A percentile compares a stretch with the other conserved stretches of the same genome.
Conservation (phyloP, 1,140 invertebrate species). For the Fopius arisanus region DNA sequence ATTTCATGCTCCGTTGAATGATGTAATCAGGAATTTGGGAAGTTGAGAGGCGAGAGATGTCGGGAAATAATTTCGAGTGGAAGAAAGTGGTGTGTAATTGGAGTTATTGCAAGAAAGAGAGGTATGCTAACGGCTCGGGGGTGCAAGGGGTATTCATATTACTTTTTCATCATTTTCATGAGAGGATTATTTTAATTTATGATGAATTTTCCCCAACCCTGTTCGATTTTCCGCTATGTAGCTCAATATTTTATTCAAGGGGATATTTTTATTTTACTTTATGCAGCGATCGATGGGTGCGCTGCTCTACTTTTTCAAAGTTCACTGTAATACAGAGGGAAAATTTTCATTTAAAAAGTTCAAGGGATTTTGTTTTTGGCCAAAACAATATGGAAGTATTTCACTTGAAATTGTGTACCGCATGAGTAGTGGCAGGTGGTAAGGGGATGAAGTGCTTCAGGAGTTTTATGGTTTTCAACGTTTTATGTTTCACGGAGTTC, state of each 20-base stretch:
- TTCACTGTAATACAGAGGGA: background rate
- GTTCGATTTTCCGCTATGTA: slow-evolving; percentile 5
- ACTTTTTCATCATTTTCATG: background rate
- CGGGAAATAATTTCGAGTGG: background rate
- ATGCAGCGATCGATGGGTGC: background rate
- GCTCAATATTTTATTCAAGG: slow-evolving; percentile 21
- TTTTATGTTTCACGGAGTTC: background rate
- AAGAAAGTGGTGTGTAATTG: slow-evolving; percentile 6
- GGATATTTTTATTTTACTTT: slow-evolving; percentile 28
- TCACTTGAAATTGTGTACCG: background rate
- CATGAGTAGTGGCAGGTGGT: too few relatives aligned
- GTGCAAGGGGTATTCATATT: background rate
- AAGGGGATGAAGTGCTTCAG: background rate
- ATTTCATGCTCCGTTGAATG: slow-evolving; percentile 21
- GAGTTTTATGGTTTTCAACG: background rate
- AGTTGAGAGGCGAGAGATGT: background rate
- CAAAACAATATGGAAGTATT: background rate
- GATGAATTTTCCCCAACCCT: background rate
- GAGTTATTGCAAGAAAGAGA: slow-evolving; percentile 18
- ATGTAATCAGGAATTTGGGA: slow-evolving; percentile 24
- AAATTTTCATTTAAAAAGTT: background rate
- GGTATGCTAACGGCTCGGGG: too few relatives aligned
- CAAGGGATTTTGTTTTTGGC: too few relatives aligned
- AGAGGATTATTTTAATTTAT: background rate
- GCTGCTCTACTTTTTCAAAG: background rate